A percentile compares a stretch with the other conserved stretches of the same genome.
Evolutionary conservation across 2,888 invertebrate species (phyloP).

Genomic region (Thereva nobilitata): DNA sequence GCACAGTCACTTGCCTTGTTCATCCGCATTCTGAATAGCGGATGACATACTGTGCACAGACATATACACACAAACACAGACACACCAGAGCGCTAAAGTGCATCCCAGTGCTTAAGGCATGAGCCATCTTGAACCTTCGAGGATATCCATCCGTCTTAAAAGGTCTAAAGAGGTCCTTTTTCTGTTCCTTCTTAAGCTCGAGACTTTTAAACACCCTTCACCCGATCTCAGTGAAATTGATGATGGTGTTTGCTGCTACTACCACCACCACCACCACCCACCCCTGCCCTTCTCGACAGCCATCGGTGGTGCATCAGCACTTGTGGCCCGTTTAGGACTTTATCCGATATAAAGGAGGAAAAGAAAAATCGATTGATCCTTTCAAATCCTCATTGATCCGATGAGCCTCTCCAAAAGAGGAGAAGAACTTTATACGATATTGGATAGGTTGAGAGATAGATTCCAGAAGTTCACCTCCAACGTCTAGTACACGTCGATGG

Average conservation of each 20-base stretch:
- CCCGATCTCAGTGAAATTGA: conserved; percentile 13
- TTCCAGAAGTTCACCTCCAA: conserved; percentile 11
- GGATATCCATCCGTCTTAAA: no score
- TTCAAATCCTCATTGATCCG: conserved; percentile 31
- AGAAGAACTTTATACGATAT: conserved; percentile 16
- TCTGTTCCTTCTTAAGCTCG: no score
- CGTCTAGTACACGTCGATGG: conserved; percentile 1
- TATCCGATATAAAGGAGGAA: conserved; percentile 23
- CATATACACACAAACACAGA: no score
- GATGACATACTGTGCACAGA: no score
- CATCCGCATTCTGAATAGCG: no score
- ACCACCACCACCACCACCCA: background rate
- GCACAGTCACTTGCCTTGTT: no score
- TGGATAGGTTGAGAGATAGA: conserved; percentile 15
- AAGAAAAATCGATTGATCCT: conserved; percentile 23
- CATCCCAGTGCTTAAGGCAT: no score
- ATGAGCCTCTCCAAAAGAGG: conserved; percentile 15
- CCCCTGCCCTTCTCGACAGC: no score
- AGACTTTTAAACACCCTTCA: conserved; percentile 17
- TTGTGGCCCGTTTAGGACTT: background rate
- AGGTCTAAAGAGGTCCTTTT: no score
- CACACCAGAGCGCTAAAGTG: no score
- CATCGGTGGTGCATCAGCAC: no score
- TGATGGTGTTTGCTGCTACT: conserved; percentile 6
- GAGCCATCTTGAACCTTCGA: no score